Base-by-base conservation (phyloP, 2,113 vertebrate species). In the Helogale parvula region DNA sequence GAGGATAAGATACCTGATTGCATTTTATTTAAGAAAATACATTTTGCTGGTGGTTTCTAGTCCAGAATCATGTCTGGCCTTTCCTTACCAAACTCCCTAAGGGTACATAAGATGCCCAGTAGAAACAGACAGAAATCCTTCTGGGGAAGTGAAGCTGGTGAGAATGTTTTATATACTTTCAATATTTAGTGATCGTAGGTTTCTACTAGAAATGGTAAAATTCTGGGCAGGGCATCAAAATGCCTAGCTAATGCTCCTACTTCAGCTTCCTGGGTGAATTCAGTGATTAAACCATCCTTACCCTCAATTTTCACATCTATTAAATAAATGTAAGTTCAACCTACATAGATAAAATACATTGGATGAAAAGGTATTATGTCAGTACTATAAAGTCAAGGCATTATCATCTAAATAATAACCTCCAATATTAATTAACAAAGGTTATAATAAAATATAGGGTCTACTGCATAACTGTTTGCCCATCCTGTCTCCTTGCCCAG, bases 181-280 rank as follows among this genome's bases (percentile, higher is more conserved):
- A 12, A 17, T 35, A 25, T 76, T 90, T 79, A 60, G 25, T 38
- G 69, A 65, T 19, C 54, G 1, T 38, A 66, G 16, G 16, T 16
- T 13, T 38, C 35, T 41, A 47, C 5, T 35, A 57, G 47, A 50
- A 95, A 80, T 57, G 27, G 35, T 87, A 29, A 80, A 84, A 25
- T 83, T 66, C 54, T 84, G 9, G 19, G 15, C 27, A 57, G 31
- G 79, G 35, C 19, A 41, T 92, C 35, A 77, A 77, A 87, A 90
- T 12, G 11, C 13, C 31, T 41, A 14, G 11, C 27, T n/a, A 72
- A 69, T 57, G 25, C 5, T 80, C 38, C 50, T 35, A 68, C 25
- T 38, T 1, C 7, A 79, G 38, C 33, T 88, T 95, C 88, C 50
- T 96, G 92, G 21, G 65, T 96, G 57, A 93, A 85, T 82, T 98